These are phyloP conservation scores for Sarcophaga peregrina DNA, from an alignment of 1,140 invertebrate species.

Conservation along the genomic window DNA sequence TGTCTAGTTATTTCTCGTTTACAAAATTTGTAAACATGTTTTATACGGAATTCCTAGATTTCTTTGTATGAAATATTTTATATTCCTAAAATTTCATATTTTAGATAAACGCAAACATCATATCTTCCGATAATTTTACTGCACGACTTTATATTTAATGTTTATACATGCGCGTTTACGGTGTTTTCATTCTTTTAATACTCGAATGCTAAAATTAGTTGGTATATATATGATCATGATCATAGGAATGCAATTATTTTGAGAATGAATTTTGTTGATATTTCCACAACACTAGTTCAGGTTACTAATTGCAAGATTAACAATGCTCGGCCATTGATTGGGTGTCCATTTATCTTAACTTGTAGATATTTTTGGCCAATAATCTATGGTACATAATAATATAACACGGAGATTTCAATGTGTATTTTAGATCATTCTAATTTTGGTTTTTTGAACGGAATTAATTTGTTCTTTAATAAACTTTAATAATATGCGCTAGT, in stretches of 20 bases:
- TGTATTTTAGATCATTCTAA: too few relatives aligned
- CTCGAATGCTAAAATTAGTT: too few relatives aligned
- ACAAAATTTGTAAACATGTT: not conserved
- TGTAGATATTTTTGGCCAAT: constrained; percentile 36
- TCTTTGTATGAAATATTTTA: constrained; percentile 31
- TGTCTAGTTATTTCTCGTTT: constrained; percentile 50
- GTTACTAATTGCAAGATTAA: not conserved
- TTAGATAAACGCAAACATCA: too few relatives aligned
- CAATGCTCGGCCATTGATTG: not conserved
- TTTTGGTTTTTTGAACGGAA: too few relatives aligned
- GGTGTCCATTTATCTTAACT: constrained; percentile 36
- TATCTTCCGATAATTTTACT: too few relatives aligned
- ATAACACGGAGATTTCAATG: not conserved
- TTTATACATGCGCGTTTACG: too few relatives aligned
- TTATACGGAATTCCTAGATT: constrained; percentile 38
- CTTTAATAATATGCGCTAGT: too few relatives aligned
- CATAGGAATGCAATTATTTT: not conserved
- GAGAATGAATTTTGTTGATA: constrained; percentile 3
- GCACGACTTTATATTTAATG: too few relatives aligned
- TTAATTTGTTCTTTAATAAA: too few relatives aligned
- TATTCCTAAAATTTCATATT: not conserved
- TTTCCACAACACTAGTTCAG: not conserved
- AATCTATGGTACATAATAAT: constrained; percentile 46
- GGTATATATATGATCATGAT: too few relatives aligned
- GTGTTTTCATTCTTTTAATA: too few relatives aligned